Base-by-base conservation (phyloP, 2,888 invertebrate genomes). In the Apocheima hispidaria region DNA sequence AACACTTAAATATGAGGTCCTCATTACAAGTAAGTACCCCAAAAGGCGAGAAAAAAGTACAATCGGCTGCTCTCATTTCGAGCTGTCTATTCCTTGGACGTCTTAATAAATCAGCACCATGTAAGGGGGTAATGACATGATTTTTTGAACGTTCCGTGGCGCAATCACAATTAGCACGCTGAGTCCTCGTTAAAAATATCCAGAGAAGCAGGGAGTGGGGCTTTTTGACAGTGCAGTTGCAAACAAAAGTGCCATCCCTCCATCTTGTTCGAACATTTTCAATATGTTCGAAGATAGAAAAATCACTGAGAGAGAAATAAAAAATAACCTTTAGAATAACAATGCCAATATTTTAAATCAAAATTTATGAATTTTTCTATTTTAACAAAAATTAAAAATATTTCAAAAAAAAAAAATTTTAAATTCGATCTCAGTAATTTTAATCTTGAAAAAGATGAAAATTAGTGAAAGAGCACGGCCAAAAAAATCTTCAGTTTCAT, bases 121-220 rank as follows among this genome's bases (percentile, higher is more conserved):
- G 78, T 91, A 86, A 79, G 89, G 90, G 73, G 76, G 83, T 90
- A 89, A 90, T 86, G 88, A 87, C 83, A 84, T 80, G 85, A 86
- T 82, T 90, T n/a, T 91, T 88, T 85, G 83, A 80, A 80, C 82
- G 76, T 76, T 72, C 75, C 23, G 35, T 72, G 88, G 90, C 86
- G 90, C 89, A 89, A 90, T 92, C 91, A 89, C 92, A 91, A 92
- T 92, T 92, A 91, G 90, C 84, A 73, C 83, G 83, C 86, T 87
- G 87, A 85, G 84, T 87, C 86, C 90, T 92, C 88, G 90, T 92
- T 92, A 92, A 90, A 90, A 87, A 87, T 79, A 80, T 14, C 74
- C 77, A 73, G 9, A 9, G 21, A 18, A 41, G 41, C 21, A 12
- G 12, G 77, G 79, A 81, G 80, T 84, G 77, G 79, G 73, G 65